These are phyloP conservation scores for Allobates femoralis DNA, from an alignment of 2,797 vertebrate species.

Conservation along the genomic window DNA sequence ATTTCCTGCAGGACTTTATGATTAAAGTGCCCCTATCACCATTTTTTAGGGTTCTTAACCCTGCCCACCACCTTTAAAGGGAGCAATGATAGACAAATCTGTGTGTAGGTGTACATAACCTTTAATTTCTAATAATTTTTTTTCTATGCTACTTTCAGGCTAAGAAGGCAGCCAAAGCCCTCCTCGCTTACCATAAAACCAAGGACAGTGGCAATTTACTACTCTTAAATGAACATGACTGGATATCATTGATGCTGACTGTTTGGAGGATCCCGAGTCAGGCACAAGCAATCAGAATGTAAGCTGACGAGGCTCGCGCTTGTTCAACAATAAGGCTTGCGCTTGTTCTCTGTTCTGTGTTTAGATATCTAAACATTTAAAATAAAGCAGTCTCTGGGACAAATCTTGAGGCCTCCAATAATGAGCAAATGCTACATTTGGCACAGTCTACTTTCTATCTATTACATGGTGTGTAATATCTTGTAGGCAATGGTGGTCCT, in stretches of 20 bases:
- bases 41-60: too few species aligned
- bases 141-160: slow-evolving; percentile 72
- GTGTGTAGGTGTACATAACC: too few species aligned
- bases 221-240: slow-evolving; percentile 77
- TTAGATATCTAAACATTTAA: too few species aligned
- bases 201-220: slow-evolving; percentile 68
- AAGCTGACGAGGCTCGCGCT: slow-evolving; percentile 67
- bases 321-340: too few species aligned
- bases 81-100: too few species aligned
- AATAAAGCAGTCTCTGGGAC: neutral
- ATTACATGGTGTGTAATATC: too few species aligned
- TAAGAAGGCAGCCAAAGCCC: slow-evolving; percentile 81
- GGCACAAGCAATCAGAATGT: slow-evolving; percentile 82
- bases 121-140: neutral
- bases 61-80: too few species aligned
- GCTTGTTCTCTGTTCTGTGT: neutral
- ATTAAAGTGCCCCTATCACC: too few species aligned
- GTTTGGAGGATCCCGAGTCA: slow-evolving; percentile 84
- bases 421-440: too few species aligned
- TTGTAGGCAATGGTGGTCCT: too few species aligned
- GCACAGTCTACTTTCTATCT: too few species aligned
- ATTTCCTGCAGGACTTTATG: too few species aligned
- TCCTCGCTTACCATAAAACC: slow-evolving; percentile 78
- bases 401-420: neutral
- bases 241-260: slow-evolving; percentile 81